A percentile compares a stretch with the other conserved stretches of the same genome.
Evolutionary conservation across 2,888 invertebrate genomes (phyloP).

Genomic region (Zootermopsis nevadensis): DNA sequence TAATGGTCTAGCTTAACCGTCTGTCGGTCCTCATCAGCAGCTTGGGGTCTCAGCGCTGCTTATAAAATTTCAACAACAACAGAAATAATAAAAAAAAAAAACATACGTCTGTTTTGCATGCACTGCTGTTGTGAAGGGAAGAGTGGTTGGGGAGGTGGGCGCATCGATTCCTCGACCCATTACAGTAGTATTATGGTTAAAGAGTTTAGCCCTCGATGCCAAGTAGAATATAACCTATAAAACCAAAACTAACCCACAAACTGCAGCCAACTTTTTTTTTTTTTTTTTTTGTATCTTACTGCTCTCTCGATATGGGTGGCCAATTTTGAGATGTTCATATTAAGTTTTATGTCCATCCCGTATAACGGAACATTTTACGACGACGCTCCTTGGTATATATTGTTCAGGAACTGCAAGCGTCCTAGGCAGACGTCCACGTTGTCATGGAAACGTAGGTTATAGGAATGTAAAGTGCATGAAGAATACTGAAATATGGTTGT

Average conservation of each 20-base stretch:
- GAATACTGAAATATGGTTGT: background rate
- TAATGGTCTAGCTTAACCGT: background rate
- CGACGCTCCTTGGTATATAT: background rate
- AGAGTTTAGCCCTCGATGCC: slow-evolving; percentile 12
- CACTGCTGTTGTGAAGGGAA: background rate
- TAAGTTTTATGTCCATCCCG: slow-evolving; percentile 13
- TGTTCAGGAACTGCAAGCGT: background rate
- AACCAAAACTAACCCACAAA: slow-evolving; percentile 24
- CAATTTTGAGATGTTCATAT: slow-evolving; percentile 25
- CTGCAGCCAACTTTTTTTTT: background rate
- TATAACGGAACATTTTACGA: slow-evolving; percentile 17
- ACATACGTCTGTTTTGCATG: background rate
- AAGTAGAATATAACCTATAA: slow-evolving; percentile 27
- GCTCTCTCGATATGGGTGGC: background rate
- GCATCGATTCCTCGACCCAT: slow-evolving; percentile 11
- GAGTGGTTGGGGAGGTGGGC: background rate
- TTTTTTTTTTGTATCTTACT: background rate
- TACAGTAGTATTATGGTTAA: slow-evolving; percentile 28
- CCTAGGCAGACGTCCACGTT: background rate
- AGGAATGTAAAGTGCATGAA: background rate
- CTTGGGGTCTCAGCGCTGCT: background rate
- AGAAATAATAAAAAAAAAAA: too few species aligned
- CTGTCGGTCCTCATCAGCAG: background rate
- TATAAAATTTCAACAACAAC: slow-evolving; percentile 1
- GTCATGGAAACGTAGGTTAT: background rate